Percentiles rank a stretch among this genome's conserved stretches.
Evolutionary conservation across 2,888 invertebrate genomes (phyloP).

Genomic region (Carabus problematicus): DNA sequence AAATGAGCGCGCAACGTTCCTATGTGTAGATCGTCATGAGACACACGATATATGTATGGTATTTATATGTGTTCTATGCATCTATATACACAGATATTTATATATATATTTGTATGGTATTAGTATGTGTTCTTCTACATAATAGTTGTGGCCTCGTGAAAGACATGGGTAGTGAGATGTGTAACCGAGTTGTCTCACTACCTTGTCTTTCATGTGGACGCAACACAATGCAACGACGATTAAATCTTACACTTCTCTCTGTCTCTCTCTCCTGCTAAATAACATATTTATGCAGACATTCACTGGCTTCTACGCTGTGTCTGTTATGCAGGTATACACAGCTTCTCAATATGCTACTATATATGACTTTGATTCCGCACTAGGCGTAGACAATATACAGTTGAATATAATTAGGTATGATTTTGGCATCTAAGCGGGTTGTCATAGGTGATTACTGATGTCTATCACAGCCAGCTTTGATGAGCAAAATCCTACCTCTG

Average conservation of each 20-base stretch:
- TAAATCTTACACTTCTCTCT: background rate
- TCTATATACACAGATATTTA: conserved; percentile 2
- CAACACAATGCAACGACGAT: conserved; percentile 45
- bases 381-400: background rate
- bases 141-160: conserved; percentile 73
- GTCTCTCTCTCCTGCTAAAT: background rate
- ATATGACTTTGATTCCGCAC: background rate
- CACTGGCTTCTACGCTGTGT: background rate
- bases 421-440: conserved; percentile 80
- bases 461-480: conserved; percentile 97
- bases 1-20: too few relatives aligned
- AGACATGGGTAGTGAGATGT: conserved; percentile 99
- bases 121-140: background rate
- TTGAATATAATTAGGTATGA: conserved; percentile 56
- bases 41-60: too few relatives aligned
- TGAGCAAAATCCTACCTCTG: conserved; percentile 71
- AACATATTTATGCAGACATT: background rate
- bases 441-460: conserved; percentile 72
- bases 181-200: conserved; percentile 84
- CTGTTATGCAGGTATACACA: too few relatives aligned
- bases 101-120: background rate
- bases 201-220: conserved; percentile 96
- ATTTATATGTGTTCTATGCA: too few relatives aligned
- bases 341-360: too few relatives aligned
- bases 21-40: too few relatives aligned